phyloP scores from a whole-genome alignment of 2,113 vertebrate genomes.

The Tachysurus vachellii region DNA sequence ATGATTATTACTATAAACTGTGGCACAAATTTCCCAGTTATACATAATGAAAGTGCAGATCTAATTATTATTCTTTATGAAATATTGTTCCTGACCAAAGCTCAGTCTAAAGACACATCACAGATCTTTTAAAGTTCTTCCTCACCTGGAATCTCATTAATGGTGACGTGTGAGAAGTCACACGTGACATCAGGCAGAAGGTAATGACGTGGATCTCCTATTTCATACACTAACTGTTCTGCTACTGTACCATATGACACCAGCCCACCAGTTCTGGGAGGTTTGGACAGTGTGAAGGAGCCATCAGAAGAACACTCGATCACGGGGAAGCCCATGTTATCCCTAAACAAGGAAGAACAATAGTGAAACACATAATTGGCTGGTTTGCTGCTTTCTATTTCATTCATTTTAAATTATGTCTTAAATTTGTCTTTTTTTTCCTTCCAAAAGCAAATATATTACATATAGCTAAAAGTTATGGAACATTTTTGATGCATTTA shows the following conservation, averaged over 20 bases:
- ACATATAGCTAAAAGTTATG: no score
- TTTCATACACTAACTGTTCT: constrained; percentile 86
- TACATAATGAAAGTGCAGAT: neutral
- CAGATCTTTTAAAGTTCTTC: no score
- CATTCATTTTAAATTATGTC: neutral
- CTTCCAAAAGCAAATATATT: no score
- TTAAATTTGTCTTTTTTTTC: no score
- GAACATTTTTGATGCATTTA: no score
- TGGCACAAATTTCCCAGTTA: neutral
- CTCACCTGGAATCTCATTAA: constrained; percentile 80
- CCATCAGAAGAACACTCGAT: constrained; percentile 80
- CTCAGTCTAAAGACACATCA: neutral
- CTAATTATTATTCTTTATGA: neutral
- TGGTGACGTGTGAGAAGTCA: constrained; percentile 82
- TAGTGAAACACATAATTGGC: neutral
- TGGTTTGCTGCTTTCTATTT: neutral
- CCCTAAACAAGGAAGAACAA: constrained; percentile 65
- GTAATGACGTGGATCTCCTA: constrained; percentile 78
- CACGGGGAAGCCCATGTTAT: constrained; percentile 84
- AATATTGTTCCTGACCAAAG: neutral
- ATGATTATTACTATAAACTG: neutral
- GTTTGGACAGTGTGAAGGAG: constrained; percentile 79
- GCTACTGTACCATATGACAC: constrained; percentile 81
- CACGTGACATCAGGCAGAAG: constrained; percentile 84
- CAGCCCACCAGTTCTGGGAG: constrained; percentile 76